Evolutionary conservation across 2,888 invertebrate species (phyloP).

Genomic region (Oeneis ivallda): DNA sequence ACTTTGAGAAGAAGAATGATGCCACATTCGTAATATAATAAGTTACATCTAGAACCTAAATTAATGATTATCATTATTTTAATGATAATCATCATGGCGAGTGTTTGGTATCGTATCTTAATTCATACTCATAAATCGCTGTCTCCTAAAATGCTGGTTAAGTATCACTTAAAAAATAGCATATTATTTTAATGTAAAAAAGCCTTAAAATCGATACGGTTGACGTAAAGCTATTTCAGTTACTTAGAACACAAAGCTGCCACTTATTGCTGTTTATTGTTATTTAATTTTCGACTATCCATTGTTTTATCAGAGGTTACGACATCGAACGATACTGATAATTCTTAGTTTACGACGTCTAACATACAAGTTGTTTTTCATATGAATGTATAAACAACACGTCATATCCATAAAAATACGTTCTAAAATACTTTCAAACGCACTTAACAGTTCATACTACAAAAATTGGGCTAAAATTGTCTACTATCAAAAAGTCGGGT

Average conservation of each 20-base stretch:
- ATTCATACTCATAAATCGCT: too few species aligned
- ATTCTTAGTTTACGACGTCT: not conserved
- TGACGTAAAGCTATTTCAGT: not conserved
- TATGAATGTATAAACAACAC: conserved; percentile 3
- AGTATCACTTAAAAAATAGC: too few species aligned
- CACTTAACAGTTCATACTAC: not conserved
- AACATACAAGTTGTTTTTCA: not conserved
- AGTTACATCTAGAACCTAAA: too few species aligned
- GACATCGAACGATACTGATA: conserved; percentile 2
- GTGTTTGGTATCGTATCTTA: too few species aligned
- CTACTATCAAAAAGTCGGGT: conserved; percentile 6
- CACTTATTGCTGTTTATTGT: not conserved
- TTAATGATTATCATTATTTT: too few species aligned
- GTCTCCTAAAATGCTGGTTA: too few species aligned
- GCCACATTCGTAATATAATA: too few species aligned
- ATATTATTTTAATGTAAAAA: too few species aligned
- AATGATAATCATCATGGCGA: too few species aligned
- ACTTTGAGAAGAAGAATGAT: too few species aligned
- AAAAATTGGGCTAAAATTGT: conserved; percentile 12
- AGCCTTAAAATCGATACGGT: not conserved
- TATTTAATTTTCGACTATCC: not conserved
- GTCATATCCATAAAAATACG: not conserved
- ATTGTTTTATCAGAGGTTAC: not conserved
- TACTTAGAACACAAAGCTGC: conserved; percentile 2
- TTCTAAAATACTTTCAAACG: conserved; percentile 8